Evolutionary conservation across 2,797 vertebrate genomes (phyloP).

Genomic region (Aselliscus stoliczkanus): DNA sequence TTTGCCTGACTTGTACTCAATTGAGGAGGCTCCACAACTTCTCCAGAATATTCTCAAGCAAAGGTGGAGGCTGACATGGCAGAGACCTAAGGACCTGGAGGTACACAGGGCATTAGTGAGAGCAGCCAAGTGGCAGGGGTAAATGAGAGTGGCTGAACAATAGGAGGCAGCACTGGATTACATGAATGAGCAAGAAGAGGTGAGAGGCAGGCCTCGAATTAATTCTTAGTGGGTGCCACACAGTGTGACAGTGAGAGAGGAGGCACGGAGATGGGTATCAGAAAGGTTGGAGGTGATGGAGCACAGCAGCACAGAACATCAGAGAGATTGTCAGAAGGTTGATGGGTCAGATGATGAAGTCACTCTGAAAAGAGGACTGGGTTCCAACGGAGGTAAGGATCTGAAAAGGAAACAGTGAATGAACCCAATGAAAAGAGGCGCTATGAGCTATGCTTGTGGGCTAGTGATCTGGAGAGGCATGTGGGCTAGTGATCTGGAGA

Average conservation of each 20-base stretch:
- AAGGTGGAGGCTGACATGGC: too few species aligned
- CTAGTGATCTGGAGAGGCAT: neutral
- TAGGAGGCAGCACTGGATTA: neutral
- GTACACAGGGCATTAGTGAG: neutral
- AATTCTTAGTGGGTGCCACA: neutral
- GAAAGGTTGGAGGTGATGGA: neutral
- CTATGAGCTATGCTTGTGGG: neutral
- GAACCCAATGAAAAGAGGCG: neutral
- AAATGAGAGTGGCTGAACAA: neutral
- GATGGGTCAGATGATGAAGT: neutral
- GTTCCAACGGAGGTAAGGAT: neutral
- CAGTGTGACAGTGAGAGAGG: neutral
- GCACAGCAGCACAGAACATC: neutral
- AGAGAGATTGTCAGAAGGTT: neutral
- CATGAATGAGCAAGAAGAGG: neutral
- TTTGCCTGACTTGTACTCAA: neutral
- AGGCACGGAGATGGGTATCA: rapidly evolving
- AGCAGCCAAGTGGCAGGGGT: neutral
- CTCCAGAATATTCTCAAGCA: neutral
- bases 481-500: neutral
- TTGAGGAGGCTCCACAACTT: neutral
- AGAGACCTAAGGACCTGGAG: neutral
- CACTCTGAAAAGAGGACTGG: neutral
- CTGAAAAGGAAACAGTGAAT: neutral
- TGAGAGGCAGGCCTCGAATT: neutral